These are phyloP conservation scores for Amiota communis DNA, from an alignment of 2,888 invertebrate species.

Conservation along the genomic window DNA sequence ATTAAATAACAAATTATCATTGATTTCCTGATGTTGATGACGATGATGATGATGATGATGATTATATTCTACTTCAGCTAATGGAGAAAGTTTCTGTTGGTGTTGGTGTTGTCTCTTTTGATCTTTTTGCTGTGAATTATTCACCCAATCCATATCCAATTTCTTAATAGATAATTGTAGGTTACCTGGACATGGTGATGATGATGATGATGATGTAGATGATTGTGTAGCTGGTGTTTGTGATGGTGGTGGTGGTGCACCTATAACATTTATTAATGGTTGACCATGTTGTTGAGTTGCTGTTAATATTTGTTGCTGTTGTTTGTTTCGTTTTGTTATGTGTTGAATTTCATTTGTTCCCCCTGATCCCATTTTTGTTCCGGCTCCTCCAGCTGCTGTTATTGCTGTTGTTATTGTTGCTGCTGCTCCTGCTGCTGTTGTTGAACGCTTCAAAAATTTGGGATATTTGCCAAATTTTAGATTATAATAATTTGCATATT, in stretches of 20 bases:
- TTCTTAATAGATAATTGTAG: conserved; percentile 7
- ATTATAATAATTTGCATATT: conserved; percentile 90
- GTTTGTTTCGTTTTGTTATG: not conserved
- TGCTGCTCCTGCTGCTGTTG: conserved; percentile 57
- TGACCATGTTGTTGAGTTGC: conserved; percentile 12
- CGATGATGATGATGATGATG: not conserved
- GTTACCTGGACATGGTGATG: not conserved
- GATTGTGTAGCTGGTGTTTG: conserved; percentile 42
- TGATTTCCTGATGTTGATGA: not conserved
- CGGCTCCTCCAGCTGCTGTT: conserved; percentile 41
- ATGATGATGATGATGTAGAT: conserved; percentile 29
- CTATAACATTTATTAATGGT: conserved; percentile 51
- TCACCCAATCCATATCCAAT: not conserved
- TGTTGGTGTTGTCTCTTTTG: conserved; percentile 39
- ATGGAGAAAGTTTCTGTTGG: too few species aligned
- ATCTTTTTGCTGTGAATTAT: conserved; percentile 58
- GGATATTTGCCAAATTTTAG: conserved; percentile 91
- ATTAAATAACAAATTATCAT: conserved; percentile 55
- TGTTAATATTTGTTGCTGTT: not conserved
- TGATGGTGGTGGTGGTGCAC: conserved; percentile 45
- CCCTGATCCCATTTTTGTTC: not conserved
- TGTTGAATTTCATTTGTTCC: not conserved
- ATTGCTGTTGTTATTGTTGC: conserved; percentile 53
- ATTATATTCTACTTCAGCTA: conserved; percentile 1
- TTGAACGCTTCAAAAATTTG: conserved; percentile 79